Evolutionary conservation across 1,140 invertebrate genomes (phyloP), one percentile per base, ranked within the genome.

Genomic region (Heliconius himera): DNA sequence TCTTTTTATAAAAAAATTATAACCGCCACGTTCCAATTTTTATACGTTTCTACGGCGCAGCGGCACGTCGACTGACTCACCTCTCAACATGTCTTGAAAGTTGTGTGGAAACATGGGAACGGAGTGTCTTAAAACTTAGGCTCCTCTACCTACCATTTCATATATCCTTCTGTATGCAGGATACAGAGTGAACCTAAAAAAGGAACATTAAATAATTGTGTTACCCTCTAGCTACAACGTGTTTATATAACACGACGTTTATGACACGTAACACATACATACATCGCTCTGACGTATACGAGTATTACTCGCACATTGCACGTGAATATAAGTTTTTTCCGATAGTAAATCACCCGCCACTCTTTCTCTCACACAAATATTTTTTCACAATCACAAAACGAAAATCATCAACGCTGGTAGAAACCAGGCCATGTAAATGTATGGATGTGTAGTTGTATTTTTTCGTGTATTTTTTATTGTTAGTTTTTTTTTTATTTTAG

Each of bases 381-480:
- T 76, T 76, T 70, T 76, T 29, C 18, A 20, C 60, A 46, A 76
- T 76, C 74, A 76, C 56, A 76, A 76, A 76, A 76, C 74, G 60
- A 70, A 49, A 60, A 22, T 72, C 70, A 33, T 72, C 38, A 72
- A 72, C 33, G 29, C 70, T 72, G 33, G n/a, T 72, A 22, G 16
- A 41, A 18, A 20, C 6, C 3, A 72, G 16, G 33, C 38, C 38
- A 41, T 8, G 70, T 22, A 36, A 72, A 72, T 26, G 33, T 38
- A 20, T 20, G 11, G 36, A 8, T 1, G 8, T 38, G 36, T 41
- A 13, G 11, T 66, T 66, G 60, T 3, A 66, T 16, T 66, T 66
- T 9, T 16, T 46, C 41, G 41, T 46, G 41, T 16, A 46, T 46
- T 3, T 46, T 41, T 41, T 41, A n/a, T 41, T 3, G 41, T 11